phyloP scores from a whole-genome alignment of 2,888 invertebrate genomes.

The Suillia variegata region DNA sequence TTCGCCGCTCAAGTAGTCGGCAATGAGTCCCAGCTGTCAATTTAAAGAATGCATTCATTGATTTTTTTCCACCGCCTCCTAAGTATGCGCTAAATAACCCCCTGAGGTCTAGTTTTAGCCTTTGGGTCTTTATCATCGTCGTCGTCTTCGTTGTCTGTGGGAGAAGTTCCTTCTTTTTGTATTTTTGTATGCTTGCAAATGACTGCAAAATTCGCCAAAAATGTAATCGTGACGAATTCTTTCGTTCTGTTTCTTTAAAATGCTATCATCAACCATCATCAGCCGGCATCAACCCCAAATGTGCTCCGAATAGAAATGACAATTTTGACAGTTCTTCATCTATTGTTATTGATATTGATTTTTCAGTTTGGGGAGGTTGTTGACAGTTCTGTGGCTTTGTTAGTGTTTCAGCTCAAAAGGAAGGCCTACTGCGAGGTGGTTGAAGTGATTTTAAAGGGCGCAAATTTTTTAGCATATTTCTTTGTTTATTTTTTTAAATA shows the following conservation, averaged over 20 bases:
- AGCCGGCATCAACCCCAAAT: too few species aligned
- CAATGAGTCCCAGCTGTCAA: too few species aligned
- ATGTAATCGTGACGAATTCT: neutral
- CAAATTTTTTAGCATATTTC: too few species aligned
- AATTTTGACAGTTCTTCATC: neutral
- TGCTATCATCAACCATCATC: too few species aligned
- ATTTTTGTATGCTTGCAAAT: neutral
- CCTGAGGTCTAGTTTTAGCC: neutral
- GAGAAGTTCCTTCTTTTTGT: neutral
- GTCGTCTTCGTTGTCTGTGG: neutral
- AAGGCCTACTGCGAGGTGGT: too few species aligned
- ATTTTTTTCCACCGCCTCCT: too few species aligned
- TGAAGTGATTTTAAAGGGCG: too few species aligned
- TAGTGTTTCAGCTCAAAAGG: too few species aligned
- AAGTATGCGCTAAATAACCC: neutral
- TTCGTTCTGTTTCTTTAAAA: neutral
- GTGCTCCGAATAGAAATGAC: neutral
- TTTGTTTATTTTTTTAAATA: too few species aligned
- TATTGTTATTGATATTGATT: neutral
- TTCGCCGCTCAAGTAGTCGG: too few species aligned
- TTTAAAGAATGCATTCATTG: too few species aligned
- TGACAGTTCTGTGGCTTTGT: neutral
- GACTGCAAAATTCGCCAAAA: neutral
- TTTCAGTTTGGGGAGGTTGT: neutral
- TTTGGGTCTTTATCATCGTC: too few species aligned